Evolutionary conservation across 2,888 invertebrate genomes (phyloP).

Genomic region (Anoncus sp.): DNA sequence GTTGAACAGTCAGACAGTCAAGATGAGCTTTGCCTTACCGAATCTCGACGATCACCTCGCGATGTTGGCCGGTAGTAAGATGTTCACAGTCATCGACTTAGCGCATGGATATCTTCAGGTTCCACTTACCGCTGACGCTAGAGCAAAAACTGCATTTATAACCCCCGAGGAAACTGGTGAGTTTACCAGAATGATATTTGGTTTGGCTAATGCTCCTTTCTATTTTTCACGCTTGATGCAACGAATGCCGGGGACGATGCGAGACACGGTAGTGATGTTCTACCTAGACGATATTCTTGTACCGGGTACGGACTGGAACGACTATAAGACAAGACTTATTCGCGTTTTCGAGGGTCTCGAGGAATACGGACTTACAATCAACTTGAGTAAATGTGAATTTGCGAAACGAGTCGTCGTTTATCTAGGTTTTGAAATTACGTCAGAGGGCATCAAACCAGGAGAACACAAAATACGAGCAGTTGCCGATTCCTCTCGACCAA

Average conservation of each 20-base stretch:
- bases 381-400: slow-evolving; percentile 72
- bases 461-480: slow-evolving; percentile 66
- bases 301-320: slow-evolving; percentile 62
- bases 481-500: slow-evolving; percentile 34
- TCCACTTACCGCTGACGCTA: slow-evolving; percentile 14
- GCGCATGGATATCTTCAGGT: slow-evolving; percentile 53
- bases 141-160: slow-evolving; percentile 31
- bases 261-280: slow-evolving; percentile 61
- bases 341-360: slow-evolving; percentile 64
- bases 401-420: slow-evolving; percentile 66
- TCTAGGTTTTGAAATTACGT: slow-evolving; percentile 69
- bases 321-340: slow-evolving; percentile 66
- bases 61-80: background rate
- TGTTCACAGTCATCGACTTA: slow-evolving; percentile 31
- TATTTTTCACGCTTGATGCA: slow-evolving; percentile 64
- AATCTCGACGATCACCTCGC: slow-evolving; percentile 43
- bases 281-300: slow-evolving; percentile 75
- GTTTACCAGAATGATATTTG: slow-evolving; percentile 69
- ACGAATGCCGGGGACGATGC: slow-evolving; percentile 46
- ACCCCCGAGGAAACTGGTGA: slow-evolving; percentile 42
- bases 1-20: slow-evolving; percentile 24
- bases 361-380: slow-evolving; percentile 70
- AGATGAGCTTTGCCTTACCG: slow-evolving; percentile 37
- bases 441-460: slow-evolving; percentile 50
- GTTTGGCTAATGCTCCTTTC: slow-evolving; percentile 68